Evolutionary conservation across 2,113 vertebrate genomes (phyloP).

Genomic region (Elgaria multicarinata): DNA sequence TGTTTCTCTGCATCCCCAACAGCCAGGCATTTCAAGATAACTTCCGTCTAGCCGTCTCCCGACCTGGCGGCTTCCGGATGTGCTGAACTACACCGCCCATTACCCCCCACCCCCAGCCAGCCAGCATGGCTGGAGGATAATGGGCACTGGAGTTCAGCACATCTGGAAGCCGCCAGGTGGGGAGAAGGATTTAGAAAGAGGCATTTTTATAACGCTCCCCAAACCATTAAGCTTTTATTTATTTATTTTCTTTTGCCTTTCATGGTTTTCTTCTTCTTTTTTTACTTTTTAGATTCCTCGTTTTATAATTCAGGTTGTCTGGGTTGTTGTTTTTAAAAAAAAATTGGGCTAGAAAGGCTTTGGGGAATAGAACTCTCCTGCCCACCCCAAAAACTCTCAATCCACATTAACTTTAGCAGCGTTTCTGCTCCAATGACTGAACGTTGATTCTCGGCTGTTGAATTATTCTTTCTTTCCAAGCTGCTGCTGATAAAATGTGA

Average conservation of each 20-base stretch:
- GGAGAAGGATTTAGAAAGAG: neutral
- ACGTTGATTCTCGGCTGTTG: rapidly evolving
- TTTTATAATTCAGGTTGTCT: neutral
- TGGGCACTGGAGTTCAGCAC: no score
- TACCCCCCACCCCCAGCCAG: no score
- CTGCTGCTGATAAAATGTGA: slow-evolving; percentile 33
- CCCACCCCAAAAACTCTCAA: no score
- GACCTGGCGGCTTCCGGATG: neutral
- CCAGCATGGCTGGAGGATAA: no score
- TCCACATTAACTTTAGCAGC: neutral
- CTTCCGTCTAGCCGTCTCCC: no score
- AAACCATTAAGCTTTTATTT: neutral
- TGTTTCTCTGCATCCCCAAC: neutral
- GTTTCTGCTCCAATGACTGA: neutral
- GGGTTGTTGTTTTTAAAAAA: no score
- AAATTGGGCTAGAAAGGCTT: no score
- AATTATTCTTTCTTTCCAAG: slow-evolving; percentile 28
- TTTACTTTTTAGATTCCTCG: slow-evolving; percentile 4
- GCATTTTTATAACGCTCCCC: neutral
- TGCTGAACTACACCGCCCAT: no score
- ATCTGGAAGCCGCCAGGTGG: no score
- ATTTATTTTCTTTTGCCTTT: neutral
- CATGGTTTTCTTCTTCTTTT: neutral
- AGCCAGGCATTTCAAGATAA: neutral
- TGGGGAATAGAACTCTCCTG: no score